These are phyloP conservation scores for Oreortyx pictus DNA, from an alignment of 2,797 vertebrate genomes.

Conservation along the genomic window DNA sequence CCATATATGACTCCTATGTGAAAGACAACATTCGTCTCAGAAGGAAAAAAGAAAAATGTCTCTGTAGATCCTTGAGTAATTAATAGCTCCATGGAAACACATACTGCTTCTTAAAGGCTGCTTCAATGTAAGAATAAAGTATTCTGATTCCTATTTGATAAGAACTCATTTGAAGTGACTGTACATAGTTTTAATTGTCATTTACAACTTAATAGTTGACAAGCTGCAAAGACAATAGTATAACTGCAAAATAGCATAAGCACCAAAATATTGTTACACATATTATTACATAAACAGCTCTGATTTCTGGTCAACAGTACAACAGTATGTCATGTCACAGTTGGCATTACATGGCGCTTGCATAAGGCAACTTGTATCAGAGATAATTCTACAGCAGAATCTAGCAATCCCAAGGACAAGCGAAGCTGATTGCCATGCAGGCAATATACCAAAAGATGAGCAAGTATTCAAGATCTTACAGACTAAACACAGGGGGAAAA, in stretches of 20 bases:
- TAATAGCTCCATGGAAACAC: neutral
- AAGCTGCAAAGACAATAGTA: neutral
- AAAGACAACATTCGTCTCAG: neutral
- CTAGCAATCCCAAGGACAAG: neutral
- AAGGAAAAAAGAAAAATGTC: neutral
- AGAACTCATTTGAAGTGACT: neutral
- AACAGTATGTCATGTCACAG: accelerated
- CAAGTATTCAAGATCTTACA: neutral
- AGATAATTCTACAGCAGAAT: neutral
- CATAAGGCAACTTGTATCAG: neutral
- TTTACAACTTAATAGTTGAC: neutral
- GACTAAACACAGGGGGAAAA: neutral
- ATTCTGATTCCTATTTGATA: neutral
- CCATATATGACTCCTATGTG: neutral
- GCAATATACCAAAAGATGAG: neutral
- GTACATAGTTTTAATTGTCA: neutral
- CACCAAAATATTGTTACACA: neutral
- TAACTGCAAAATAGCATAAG: neutral
- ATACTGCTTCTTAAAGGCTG: neutral
- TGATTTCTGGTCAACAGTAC: neutral
- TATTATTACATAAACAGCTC: neutral
- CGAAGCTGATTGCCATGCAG: neutral
- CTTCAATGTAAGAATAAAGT: neutral
- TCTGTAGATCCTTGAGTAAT: neutral
- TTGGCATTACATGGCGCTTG: neutral